A percentile compares a stretch with the other conserved stretches of the same genome.
phyloP scores from a whole-genome alignment of 2,797 vertebrate species.

The Gymnopithys bicolor region DNA sequence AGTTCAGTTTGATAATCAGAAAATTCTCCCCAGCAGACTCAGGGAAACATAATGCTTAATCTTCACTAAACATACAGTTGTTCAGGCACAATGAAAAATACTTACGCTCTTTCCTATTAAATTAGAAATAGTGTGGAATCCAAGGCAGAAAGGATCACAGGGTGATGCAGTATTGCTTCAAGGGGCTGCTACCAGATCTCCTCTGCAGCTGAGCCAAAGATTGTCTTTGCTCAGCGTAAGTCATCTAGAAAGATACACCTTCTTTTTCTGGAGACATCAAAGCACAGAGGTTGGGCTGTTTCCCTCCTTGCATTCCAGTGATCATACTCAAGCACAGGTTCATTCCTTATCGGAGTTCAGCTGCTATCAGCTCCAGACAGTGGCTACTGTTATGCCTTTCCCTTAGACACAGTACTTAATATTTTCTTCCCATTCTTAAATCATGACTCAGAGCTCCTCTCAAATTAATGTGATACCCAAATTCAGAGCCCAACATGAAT shows the following conservation, averaged over 20 bases:
- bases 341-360: background rate
- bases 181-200: background rate
- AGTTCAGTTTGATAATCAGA: slow-evolving; percentile 18
- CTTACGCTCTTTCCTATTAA: background rate
- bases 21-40: background rate
- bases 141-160: background rate
- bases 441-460: background rate
- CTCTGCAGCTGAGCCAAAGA: background rate
- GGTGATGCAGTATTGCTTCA: background rate
- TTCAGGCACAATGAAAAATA: background rate
- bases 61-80: background rate
- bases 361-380: background rate
- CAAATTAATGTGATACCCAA: background rate
- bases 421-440: background rate
- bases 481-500: background rate
- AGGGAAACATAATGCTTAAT: background rate
- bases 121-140: background rate
- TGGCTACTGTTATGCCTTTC: background rate
- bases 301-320: background rate
- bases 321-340: background rate
- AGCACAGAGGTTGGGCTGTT: background rate
- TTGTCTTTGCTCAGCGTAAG: background rate
- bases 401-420: background rate
- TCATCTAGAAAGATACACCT: background rate
- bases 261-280: background rate